Conservation (phyloP, 2,797 vertebrate species). For the Sebastes paucispinis region DNA sequence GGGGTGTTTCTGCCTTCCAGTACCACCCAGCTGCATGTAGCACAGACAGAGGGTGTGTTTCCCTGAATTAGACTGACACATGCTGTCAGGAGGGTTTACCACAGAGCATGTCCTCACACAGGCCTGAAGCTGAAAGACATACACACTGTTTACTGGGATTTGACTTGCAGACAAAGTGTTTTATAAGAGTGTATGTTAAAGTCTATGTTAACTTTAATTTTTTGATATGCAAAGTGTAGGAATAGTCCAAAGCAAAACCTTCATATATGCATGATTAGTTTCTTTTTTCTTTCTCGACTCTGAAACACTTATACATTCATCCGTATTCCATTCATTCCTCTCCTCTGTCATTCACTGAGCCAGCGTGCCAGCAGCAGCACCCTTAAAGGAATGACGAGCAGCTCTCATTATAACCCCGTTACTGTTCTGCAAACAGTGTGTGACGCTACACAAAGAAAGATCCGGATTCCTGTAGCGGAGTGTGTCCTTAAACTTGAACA, state of each 20-base stretch:
- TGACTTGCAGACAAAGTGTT: not conserved
- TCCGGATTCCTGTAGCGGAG: not conserved
- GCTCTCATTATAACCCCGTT: constrained; percentile 3
- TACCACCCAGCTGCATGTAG: not conserved
- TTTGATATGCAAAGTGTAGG: not conserved
- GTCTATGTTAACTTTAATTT: not conserved
- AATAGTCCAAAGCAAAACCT: not conserved
- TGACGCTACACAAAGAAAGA: not conserved
- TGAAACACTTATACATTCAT: not conserved
- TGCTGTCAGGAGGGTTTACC: not conserved
- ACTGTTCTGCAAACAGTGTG: constrained; percentile 4
- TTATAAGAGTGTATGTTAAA: not conserved
- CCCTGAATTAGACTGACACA: no score
- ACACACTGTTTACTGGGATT: not conserved
- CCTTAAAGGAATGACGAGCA: constrained; percentile 13
- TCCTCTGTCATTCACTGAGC: not conserved
- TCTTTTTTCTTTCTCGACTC: not conserved
- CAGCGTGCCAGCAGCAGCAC: not conserved
- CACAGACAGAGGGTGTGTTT: no score
- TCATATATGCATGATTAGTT: not conserved
- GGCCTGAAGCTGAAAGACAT: not conserved
- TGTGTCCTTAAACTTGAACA: not conserved
- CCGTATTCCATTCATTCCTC: constrained; percentile 19
- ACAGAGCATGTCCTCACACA: constrained; percentile 8
- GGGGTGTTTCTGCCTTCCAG: not conserved